Base-by-base conservation (phyloP, 2,888 invertebrate species). In the Sarcophaga caerulescens region DNA sequence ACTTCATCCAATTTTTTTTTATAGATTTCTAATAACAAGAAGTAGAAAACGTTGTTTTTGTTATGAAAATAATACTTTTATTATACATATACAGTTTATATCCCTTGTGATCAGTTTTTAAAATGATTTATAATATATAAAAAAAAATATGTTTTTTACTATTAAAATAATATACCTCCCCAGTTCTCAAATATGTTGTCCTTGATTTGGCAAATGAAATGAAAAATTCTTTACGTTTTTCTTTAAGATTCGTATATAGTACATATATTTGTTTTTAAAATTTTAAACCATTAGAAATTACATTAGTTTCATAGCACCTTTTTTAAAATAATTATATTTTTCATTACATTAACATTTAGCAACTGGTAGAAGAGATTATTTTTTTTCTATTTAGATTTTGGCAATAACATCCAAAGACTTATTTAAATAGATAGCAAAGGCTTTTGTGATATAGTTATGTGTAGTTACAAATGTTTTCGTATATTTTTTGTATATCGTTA, bases 331-430 rank as follows among this genome's bases (percentile, higher is more conserved):
- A 35, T 35, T 35, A 74, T 47, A 19, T 65, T 65, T 65, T 75
- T 57, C 63, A 35, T 10, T 35, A 52, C 52, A 23, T 47, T 74
- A 68, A 75, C n/a, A 81, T 74, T 74, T 68, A 81, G 74, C 62
- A 81, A 75, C 19, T 74, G 57, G 17, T 21, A 35, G 68, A 78
- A n/a, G 35, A 52, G 35, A 57, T 12, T 47, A 3, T 52, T 35
- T 35, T 5, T 68, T 68, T 81, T 71, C 45, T 47, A 47, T 71
- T 19, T 79, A 84, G 70, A 80, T 60, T 79, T 84, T 80, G 75
- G 71, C 79, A 75, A 83, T 79, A 71, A 79, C 35, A 71, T 71
- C 57, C 78, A 21, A 65, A 47, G 19, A 76, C 62, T 62, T 60
- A 68, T 35, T 66, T 74, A 70, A 35, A 21, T 65, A 71, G 47